Percentiles rank a stretch among this genome's conserved stretches.
These are phyloP conservation scores for Gymnobelideus leadbeateri DNA, from an alignment of 2,113 vertebrate genomes.

Conservation along the genomic window DNA sequence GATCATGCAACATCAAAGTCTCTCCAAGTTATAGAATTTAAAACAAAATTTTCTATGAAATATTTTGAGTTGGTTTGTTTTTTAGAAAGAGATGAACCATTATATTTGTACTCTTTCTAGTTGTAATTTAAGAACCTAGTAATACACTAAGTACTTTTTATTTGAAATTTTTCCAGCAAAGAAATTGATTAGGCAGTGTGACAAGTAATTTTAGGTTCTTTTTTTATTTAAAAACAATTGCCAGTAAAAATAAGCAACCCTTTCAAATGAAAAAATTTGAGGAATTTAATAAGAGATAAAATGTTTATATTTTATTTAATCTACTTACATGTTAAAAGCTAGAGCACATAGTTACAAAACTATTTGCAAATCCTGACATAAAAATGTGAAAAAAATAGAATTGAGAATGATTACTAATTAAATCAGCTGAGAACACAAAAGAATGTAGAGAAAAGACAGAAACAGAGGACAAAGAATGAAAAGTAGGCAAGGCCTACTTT, in stretches of 20 bases:
- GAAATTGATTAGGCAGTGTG: not conserved
- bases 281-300: not conserved
- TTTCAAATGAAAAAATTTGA: not conserved
- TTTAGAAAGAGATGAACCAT: not conserved
- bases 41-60: not conserved
- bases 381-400: not conserved
- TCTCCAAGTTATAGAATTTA: constrained; percentile 18
- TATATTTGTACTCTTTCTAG: not conserved
- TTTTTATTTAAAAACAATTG: not conserved
- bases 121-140: not conserved
- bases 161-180: not conserved
- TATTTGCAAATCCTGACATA: not conserved
- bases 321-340: not conserved
- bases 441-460: not conserved
- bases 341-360: not conserved
- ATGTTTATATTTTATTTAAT: not conserved
- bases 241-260: not conserved
- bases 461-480: not conserved
- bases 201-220: not conserved
- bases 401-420: not conserved
- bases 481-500: not conserved
- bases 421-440: not conserved
- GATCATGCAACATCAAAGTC: not conserved
- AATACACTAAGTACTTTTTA: not conserved
- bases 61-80: constrained; percentile 6